Evolutionary conservation across 23 tunicate genomes (phyloP).

Genomic region (Trididemnum clinides): DNA sequence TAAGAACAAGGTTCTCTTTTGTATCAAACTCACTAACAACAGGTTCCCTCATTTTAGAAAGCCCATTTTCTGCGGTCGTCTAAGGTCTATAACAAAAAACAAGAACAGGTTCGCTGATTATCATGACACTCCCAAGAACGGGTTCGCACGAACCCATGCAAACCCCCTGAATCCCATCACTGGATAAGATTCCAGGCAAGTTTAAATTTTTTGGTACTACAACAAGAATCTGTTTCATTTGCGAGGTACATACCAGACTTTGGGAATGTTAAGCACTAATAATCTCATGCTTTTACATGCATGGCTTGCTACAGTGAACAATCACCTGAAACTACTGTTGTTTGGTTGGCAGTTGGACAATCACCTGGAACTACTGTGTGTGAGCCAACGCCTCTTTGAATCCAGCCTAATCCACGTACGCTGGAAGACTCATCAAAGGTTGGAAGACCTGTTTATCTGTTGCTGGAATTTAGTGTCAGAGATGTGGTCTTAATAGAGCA

Average conservation of each 20-base stretch:
- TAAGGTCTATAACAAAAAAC: too few relatives aligned
- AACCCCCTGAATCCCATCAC: too few relatives aligned
- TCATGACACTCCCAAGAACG: too few relatives aligned
- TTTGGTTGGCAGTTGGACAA: neutral
- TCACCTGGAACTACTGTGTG: neutral
- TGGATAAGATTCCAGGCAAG: constrained; percentile 5
- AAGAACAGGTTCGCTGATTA: too few relatives aligned
- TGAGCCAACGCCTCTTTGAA: neutral
- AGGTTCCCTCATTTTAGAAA: too few relatives aligned
- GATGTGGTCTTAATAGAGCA: too few relatives aligned
- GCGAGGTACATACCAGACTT: constrained; percentile 1
- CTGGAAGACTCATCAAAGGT: neutral
- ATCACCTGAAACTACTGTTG: neutral
- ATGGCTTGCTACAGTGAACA: neutral
- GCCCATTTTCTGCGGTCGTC: too few relatives aligned
- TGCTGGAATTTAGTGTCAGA: constrained; percentile 6
- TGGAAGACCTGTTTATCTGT: neutral
- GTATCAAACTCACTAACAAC: too few relatives aligned
- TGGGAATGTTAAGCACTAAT: too few relatives aligned
- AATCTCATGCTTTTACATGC: neutral
- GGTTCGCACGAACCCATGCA: too few relatives aligned
- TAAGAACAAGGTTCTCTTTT: too few relatives aligned
- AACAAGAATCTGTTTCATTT: neutral
- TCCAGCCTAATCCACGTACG: neutral
- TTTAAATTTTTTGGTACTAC: neutral